Evolutionary conservation across 2,113 vertebrate species (phyloP), one percentile per base, ranked within the genome.

Genomic region (Mola mola): DNA sequence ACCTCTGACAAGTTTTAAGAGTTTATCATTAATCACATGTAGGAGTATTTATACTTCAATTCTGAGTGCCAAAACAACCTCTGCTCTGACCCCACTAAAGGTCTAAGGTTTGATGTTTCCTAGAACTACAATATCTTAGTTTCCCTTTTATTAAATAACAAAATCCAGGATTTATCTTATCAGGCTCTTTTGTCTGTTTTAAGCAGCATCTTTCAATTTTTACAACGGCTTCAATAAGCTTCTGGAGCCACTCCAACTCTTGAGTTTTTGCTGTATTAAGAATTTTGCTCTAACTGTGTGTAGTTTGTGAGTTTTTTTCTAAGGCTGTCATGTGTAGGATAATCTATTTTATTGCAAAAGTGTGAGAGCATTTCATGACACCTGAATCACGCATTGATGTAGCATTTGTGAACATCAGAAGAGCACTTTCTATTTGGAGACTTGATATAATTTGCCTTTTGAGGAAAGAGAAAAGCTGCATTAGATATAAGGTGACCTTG

Each of bases 1-100:
- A 40, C 53, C 60, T 65, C 37, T 52, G 40, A 66, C 58, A 58
- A 21, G 33, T 58, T 42, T 25, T 37, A 37, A 75, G 29, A 62
- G 28, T 82, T 81, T 49, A 69, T 61, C 33, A 25, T 69, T 68
- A 60, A 75, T 61, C 40, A 82, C 85, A 89, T 83, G 85, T 62
- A 72, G 52, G 49, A 66, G 33, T 74, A 66, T 62, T 67, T 53
- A 61, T 59, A 61, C 56, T 59, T 81, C n/a, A 56, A 67, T 28
- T 40, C 41, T 1, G 42, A 47, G 60, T 64, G 51, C 78, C 79
- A 82, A 58, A 74, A 82, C 55, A 58, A 69, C 40, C 48, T 78
- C 68, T 20, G 11, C 59, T 36, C 56, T 36, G 22, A 36, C 10
- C 1, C 25, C 8, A 0, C 16, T 41, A 8, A n/a, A n/a, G 4